Conservation (phyloP, 2,797 vertebrate species). For the Tiaroga cobitis region DNA sequence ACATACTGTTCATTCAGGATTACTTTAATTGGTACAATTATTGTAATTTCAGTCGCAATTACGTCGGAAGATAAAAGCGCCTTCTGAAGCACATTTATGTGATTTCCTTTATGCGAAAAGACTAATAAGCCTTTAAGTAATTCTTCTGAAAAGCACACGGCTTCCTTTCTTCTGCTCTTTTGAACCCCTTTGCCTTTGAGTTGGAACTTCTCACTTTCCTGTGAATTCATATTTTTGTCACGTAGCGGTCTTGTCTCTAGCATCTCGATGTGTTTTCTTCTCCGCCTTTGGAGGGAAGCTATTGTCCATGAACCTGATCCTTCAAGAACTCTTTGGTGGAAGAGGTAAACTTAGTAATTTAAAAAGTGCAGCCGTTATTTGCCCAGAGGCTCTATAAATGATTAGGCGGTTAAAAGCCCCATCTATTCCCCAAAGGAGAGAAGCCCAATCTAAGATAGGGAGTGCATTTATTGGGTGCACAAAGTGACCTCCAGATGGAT, state of each 20-base stretch:
- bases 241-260: constrained; percentile 55
- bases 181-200: constrained; percentile 70
- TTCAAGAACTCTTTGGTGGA: constrained; percentile 67
- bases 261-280: constrained; percentile 56
- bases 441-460: constrained; percentile 64
- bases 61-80: constrained; percentile 90
- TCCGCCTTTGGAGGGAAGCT: constrained; percentile 54
- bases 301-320: constrained; percentile 62
- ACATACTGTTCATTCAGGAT: constrained; percentile 96
- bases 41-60: constrained; percentile 98
- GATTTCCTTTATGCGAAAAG: constrained; percentile 85
- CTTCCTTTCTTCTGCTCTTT: constrained; percentile 76
- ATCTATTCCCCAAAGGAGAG: constrained; percentile 65
- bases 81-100: constrained; percentile 85
- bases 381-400: constrained; percentile 65
- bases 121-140: constrained; percentile 87
- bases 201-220: constrained; percentile 69
- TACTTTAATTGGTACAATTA: constrained; percentile 99
- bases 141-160: constrained; percentile 74
- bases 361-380: constrained; percentile 64
- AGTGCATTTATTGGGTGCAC: constrained; percentile 60
- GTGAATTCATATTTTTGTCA: constrained; percentile 58
- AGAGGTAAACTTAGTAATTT: constrained; percentile 64
- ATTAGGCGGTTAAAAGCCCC: constrained; percentile 65
- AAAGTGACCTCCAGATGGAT: constrained; percentile 67